phyloP scores from a whole-genome alignment of 1,140 invertebrate species.

The Drosophila hydei region DNA sequence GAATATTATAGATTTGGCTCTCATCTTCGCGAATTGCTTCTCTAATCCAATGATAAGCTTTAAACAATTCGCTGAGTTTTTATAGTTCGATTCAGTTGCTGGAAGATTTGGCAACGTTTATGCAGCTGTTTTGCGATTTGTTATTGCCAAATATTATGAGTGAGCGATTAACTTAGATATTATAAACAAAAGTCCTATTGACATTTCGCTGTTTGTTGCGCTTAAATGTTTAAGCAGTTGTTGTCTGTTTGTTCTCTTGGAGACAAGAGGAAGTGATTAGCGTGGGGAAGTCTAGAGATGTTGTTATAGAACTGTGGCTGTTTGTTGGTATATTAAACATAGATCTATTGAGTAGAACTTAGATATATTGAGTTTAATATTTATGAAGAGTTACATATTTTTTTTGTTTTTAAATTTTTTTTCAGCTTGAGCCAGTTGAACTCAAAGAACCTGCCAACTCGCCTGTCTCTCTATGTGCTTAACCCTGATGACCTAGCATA shows the following conservation, averaged over 20 bases:
- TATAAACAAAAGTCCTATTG: conserved; percentile 1
- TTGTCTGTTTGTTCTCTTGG: neutral
- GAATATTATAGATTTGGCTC: neutral
- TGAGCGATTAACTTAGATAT: neutral
- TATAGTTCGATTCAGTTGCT: neutral
- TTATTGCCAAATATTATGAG: conserved; percentile 7
- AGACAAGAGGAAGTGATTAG: neutral
- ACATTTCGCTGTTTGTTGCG: neutral
- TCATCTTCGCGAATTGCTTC: conserved; percentile 1
- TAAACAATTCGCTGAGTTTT: neutral
- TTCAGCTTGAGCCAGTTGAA: too few relatives aligned
- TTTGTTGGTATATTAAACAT: too few relatives aligned
- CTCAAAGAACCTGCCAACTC: too few relatives aligned
- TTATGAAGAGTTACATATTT: too few relatives aligned
- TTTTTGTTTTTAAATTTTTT: too few relatives aligned
- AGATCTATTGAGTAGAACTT: too few relatives aligned
- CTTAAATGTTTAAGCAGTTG: conserved; percentile 23
- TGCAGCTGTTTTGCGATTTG: conserved; percentile 19
- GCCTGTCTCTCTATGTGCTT: too few relatives aligned
- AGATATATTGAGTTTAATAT: too few relatives aligned
- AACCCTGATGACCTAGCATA: too few relatives aligned
- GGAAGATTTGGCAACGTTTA: conserved; percentile 5
- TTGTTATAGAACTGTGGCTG: neutral
- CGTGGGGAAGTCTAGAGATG: neutral
- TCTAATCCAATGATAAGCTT: conserved; percentile 11